These are phyloP conservation scores for Formicarius rufipectus DNA, from an alignment of 2,113 vertebrate genomes.

Conservation along the genomic window DNA sequence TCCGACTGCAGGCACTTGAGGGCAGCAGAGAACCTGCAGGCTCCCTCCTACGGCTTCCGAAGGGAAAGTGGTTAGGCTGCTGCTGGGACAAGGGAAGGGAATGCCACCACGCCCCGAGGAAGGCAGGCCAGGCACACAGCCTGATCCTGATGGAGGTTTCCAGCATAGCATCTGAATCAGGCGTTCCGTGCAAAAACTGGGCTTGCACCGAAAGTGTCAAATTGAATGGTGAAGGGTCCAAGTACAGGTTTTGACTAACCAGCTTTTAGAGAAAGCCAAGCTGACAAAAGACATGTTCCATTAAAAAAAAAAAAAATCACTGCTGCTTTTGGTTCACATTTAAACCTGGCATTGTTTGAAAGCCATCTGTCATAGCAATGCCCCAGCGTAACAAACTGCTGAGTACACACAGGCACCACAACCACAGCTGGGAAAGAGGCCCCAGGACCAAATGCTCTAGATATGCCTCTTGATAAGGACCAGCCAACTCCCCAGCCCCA, in stretches of 20 bases:
- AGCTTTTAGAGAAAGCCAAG: neutral
- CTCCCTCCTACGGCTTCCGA: neutral
- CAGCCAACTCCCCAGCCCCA: neutral
- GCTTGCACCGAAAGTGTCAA: neutral
- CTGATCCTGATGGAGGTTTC: neutral
- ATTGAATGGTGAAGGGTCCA: neutral
- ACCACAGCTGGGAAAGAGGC: neutral
- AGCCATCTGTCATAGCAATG: constrained; percentile 44
- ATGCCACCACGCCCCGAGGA: neutral
- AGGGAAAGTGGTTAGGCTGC: neutral
- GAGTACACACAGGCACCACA: neutral
- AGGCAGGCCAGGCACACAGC: neutral
- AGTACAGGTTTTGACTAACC: neutral
- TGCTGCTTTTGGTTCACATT: constrained; percentile 51
- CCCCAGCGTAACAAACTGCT: neutral
- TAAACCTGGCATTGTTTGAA: constrained; percentile 60
- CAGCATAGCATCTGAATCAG: neutral
- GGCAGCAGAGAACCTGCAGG: constrained; percentile 42
- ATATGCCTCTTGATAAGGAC: neutral
- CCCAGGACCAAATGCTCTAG: neutral
- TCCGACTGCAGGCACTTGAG: constrained; percentile 11
- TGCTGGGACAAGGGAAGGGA: neutral
- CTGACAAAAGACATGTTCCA: constrained; percentile 2
- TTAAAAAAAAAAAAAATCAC: neutral
- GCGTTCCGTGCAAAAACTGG: constrained; percentile 14